A percentile compares a stretch with the other conserved stretches of the same genome.
Evolutionary conservation across 2,888 invertebrate species (phyloP).

Genomic region (Mimas tiliae): DNA sequence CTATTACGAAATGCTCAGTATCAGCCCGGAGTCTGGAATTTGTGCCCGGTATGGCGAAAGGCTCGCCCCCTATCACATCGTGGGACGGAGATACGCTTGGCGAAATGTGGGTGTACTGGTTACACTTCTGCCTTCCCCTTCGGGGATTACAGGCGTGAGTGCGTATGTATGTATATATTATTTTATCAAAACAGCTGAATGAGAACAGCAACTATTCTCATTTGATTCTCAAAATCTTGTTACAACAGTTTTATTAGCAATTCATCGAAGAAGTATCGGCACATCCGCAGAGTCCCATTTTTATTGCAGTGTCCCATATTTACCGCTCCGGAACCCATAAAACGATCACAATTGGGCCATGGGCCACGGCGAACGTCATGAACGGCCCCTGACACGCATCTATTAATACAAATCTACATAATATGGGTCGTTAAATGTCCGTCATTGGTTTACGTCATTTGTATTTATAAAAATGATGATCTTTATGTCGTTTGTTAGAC

Average conservation of each 20-base stretch:
- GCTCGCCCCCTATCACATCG: too few relatives aligned
- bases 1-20: too few relatives aligned
- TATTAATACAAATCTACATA: slow-evolving; percentile 21
- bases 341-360: slow-evolving; percentile 11
- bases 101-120: too few relatives aligned
- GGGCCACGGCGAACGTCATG: not conserved
- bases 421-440: not conserved
- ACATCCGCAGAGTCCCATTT: slow-evolving; percentile 21
- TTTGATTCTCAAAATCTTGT: not conserved
- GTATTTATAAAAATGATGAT: not conserved
- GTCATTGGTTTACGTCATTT: not conserved
- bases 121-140: too few relatives aligned
- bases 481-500: not conserved
- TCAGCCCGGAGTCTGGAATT: too few relatives aligned
- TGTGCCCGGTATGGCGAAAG: too few relatives aligned
- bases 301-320: slow-evolving; percentile 1
- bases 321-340: slow-evolving; percentile 2
- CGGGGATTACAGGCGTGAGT: too few relatives aligned
- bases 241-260: slow-evolving; percentile 12
- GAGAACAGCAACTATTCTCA: not conserved
- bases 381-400: slow-evolving; percentile 18
- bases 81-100: too few relatives aligned
- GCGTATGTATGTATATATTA: too few relatives aligned
- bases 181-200: too few relatives aligned
- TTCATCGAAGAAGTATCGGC: slow-evolving; percentile 9